Base-by-base conservation (phyloP, 1,140 invertebrate genomes). In the Oreohelix idahoensis region DNA sequence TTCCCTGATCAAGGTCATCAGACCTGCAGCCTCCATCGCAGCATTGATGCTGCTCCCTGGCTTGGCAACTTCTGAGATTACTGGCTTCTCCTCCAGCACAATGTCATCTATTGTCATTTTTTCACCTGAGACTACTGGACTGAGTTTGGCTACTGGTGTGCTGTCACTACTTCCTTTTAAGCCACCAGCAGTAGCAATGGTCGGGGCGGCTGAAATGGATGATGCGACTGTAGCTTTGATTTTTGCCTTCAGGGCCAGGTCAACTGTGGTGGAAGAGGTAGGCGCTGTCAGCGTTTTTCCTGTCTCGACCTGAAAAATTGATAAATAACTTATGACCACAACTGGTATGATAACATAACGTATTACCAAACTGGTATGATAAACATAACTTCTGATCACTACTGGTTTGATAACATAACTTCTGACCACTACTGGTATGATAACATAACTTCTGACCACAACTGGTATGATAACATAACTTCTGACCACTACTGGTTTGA, bases 281-380 rank as follows among this genome's bases (percentile, higher is more conserved):
- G 63, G n/a, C 10, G 53, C 10, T 39, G 42, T 26, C 38, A 70
- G 80, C 82, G 86, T 87, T 77, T 88, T 89, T 2, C 81, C 81
- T 45, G 83, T 83, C 75, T 89, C 83, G 45, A 84, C 35, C 76
- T 84, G 77, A 8, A 83, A 73, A 70, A 0, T 32, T 45, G 10
- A 39, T 11, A n/a, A n/a, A n/a, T n/a, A n/a, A n/a, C n/a, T n/a
- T n/a, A n/a, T n/a, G n/a, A n/a, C n/a, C 70, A 73, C 29, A 35
- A 73, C 35, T 73, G 0, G 0, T 32, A 73, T 73, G 23, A 15
- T 42, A 63, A 0, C n/a, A n/a, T n/a, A n/a, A n/a, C n/a, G n/a
- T n/a, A n/a, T n/a, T n/a, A n/a, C n/a, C n/a, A n/a, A n/a, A n/a
- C n/a, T n/a, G n/a, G n/a, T n/a, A n/a, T n/a, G n/a, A n/a, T n/a